Conservation (phyloP, 2,888 invertebrate genomes). For the Diloba caeruleocephala region DNA sequence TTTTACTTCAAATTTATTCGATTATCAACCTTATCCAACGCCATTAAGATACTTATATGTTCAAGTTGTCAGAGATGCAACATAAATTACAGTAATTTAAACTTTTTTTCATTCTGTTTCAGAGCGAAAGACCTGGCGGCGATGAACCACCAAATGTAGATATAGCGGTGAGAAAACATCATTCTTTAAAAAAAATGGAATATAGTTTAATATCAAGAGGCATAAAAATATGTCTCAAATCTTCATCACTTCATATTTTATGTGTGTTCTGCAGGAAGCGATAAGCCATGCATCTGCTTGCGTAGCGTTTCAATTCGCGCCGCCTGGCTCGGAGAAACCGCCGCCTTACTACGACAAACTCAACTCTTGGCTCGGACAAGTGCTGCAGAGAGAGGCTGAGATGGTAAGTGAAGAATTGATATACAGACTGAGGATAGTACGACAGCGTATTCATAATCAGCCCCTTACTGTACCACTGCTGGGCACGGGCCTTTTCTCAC, state of each 20-base stretch:
- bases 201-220: too few relatives aligned
- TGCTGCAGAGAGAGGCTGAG: constrained; percentile 95
- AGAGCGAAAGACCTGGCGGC: constrained; percentile 95
- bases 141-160: constrained; percentile 88
- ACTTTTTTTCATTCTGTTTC: constrained; percentile 48
- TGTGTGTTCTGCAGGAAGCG: constrained; percentile 66
- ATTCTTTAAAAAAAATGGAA: too few relatives aligned
- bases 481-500: too few relatives aligned
- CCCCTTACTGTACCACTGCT: too few relatives aligned
- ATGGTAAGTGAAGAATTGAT: constrained; percentile 82
- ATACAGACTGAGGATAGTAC: too few relatives aligned
- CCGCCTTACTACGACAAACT: constrained; percentile 95
- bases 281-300: constrained; percentile 92
- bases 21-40: too few relatives aligned
- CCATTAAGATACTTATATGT: too few relatives aligned
- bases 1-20: too few relatives aligned
- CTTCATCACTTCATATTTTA: background rate
- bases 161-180: constrained; percentile 80
- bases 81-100: background rate
- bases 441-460: too few relatives aligned
- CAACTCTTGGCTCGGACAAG: constrained; percentile 97
- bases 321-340: constrained; percentile 84
- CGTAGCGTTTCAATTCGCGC: constrained; percentile 96
- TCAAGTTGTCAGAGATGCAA: too few relatives aligned
- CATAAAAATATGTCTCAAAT: too few relatives aligned